These are phyloP conservation scores for Schizaphis graminum DNA, from an alignment of 2,888 invertebrate genomes.

Conservation along the genomic window DNA sequence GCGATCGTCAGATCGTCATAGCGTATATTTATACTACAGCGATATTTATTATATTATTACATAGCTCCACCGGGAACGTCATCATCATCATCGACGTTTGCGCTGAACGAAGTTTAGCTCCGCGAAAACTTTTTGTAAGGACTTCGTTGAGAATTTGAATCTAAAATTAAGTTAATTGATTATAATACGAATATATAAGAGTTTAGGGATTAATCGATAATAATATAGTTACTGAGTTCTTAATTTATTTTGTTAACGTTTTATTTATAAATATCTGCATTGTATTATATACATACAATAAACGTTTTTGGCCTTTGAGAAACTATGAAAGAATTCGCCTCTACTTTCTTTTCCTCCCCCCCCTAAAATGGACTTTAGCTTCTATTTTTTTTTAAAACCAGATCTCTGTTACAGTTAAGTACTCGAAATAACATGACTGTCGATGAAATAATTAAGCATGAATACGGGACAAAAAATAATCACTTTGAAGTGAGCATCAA, in stretches of 20 bases:
- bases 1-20: not conserved
- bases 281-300: not conserved
- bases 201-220: not conserved
- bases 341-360: no score
- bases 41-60: not conserved
- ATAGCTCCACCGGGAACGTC: not conserved
- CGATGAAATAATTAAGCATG: not conserved
- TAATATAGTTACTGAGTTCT: not conserved
- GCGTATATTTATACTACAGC: not conserved
- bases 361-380: not conserved
- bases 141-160: not conserved
- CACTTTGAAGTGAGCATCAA: not conserved
- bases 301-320: not conserved
- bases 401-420: not conserved
- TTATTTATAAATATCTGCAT: not conserved
- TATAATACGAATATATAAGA: not conserved
- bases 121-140: not conserved
- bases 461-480: not conserved
- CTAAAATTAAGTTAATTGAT: not conserved
- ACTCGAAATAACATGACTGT: not conserved
- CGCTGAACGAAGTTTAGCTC: not conserved
- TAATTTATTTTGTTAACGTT: not conserved
- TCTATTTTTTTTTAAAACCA: not conserved
- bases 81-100: not conserved
- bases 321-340: not conserved